Base-by-base conservation (phyloP, 1,140 invertebrate species). In the Mycetomoellerius zeteki region DNA sequence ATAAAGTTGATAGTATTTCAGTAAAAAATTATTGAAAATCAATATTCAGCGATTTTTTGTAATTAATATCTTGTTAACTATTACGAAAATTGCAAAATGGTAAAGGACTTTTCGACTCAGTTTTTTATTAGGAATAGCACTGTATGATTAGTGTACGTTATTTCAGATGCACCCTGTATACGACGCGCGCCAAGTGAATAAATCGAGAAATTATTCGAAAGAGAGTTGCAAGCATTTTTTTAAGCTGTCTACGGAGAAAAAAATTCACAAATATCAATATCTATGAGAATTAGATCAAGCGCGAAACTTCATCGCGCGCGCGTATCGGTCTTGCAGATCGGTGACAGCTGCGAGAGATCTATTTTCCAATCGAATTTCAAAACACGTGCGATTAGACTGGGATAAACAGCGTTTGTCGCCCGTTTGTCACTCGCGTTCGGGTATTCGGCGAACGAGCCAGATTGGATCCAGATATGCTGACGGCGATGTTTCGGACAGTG, bases 391-490 rank as follows among this genome's bases (percentile, higher is more conserved):
- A 56, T 75, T 30, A 21, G 33, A 56, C 47, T 16, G 12, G 3
- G 64, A 54, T 47, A 76, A 60, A 85, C 43, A 21, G 16, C 16
- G 43, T 77, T 24, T 27, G n/a, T 21, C 43, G 60, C 1, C 21
- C 62, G 73, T 85, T 85, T 76, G 81, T 65, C 73, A 47, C 30
- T 37, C 30, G 52, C 43, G 62, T 27, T 65, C 47, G 37, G 47
- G 43, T 14, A 67, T 80, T 72, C 52, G 24, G 56, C 47, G 56
- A 54, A 54, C 72, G 47, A 27, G 21, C 58, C 37, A 78, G 60
- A 85, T 85, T 85, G 82, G 30, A 85, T 56, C 62, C 43, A 85
- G 73, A 85, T 62, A 85, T 78, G 82, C 62, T 78, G 75, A 76
- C 82, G 75, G 62, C 60, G 82, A 85, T 85, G 64, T 85, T 85